Evolutionary conservation across 2,888 invertebrate genomes (phyloP).

Genomic region (Nemoura dubitans): DNA sequence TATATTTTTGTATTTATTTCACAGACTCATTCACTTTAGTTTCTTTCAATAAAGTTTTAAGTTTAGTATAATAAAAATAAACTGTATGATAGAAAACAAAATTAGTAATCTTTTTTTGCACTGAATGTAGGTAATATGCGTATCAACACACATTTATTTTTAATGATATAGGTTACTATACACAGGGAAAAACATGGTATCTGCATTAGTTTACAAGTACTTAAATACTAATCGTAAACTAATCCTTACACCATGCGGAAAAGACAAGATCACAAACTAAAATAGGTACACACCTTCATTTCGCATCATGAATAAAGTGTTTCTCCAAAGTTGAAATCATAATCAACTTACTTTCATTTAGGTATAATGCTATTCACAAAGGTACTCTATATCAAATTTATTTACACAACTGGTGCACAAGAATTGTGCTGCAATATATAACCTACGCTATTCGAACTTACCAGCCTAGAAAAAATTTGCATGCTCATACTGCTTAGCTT

Average conservation of each 20-base stretch:
- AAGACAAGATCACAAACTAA: neutral
- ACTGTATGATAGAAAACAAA: neutral
- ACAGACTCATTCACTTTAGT: neutral
- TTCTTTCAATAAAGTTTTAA: neutral
- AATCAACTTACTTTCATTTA: neutral
- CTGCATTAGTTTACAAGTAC: no score
- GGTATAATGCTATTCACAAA: neutral
- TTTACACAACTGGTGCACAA: neutral
- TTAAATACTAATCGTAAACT: no score
- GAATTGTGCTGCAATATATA: neutral
- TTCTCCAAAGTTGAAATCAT: neutral
- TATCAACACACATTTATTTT: neutral
- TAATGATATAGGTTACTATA: neutral
- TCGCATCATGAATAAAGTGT: neutral
- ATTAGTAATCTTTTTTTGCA: neutral
- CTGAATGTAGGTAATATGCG: neutral
- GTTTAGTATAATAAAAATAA: slow-evolving; percentile 5
- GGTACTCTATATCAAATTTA: neutral
- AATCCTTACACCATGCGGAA: no score
- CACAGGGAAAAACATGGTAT: no score
- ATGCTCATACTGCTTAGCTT: neutral
- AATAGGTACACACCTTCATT: neutral
- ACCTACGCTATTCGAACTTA: neutral
- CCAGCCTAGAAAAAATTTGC: neutral
- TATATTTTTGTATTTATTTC: slow-evolving; percentile 1